Evolutionary conservation across 2,888 invertebrate species (phyloP).

Genomic region (Mesorhabditis sp.): DNA sequence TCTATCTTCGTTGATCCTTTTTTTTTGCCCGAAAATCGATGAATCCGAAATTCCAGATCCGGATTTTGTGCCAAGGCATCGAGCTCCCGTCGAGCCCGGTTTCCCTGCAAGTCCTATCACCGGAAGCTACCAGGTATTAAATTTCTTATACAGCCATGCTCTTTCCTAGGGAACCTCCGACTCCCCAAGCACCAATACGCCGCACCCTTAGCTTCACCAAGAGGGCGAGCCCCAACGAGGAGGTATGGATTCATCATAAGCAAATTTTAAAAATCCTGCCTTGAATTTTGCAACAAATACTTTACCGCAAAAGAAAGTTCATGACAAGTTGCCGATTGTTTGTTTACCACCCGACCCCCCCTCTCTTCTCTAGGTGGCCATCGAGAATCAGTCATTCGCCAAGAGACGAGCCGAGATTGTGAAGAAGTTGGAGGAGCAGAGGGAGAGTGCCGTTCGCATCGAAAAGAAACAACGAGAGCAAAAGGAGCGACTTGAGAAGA

Average conservation of each 20-base stretch:
- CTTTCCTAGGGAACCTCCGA: background rate
- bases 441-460: background rate
- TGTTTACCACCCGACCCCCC: no score
- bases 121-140: slow-evolving; percentile 16
- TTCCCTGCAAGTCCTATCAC: slow-evolving; percentile 40
- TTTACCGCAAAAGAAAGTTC: background rate
- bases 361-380: slow-evolving; percentile 25
- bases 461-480: background rate
- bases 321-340: background rate
- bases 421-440: slow-evolving; percentile 38
- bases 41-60: slow-evolving; percentile 38
- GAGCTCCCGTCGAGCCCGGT: slow-evolving; percentile 53
- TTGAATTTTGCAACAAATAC: background rate
- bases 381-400: slow-evolving; percentile 38
- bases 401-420: slow-evolving; percentile 36
- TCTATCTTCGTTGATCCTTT: slow-evolving; percentile 6
- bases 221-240: slow-evolving; percentile 3
- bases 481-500: background rate
- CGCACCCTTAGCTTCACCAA: background rate
- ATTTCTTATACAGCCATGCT: background rate
- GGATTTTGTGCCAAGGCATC: slow-evolving; percentile 49
- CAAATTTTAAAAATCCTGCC: background rate
- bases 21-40: background rate
- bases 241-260: background rate
- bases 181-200: background rate